phyloP scores from a whole-genome alignment of 2,113 vertebrate species.

The Corythornis cristatus region DNA sequence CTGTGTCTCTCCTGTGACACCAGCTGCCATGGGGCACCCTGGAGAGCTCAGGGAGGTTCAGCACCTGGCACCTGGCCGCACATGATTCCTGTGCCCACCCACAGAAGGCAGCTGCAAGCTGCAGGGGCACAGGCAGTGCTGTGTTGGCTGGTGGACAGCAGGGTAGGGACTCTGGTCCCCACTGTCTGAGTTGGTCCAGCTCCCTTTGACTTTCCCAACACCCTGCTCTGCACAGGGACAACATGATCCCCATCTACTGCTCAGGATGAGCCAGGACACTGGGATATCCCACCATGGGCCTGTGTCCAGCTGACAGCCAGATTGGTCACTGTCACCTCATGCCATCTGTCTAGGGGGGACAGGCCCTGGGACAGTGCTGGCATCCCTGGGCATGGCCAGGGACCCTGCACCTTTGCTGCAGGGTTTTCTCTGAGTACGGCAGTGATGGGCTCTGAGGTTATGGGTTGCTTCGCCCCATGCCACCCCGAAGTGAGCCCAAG shows the following conservation, averaged over 20 bases:
- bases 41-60: background rate
- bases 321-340: background rate
- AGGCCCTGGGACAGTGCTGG: background rate
- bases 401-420: background rate
- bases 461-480: fast-evolving
- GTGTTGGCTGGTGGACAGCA: background rate
- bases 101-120: background rate
- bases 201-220: background rate
- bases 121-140: background rate
- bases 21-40: background rate
- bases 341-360: background rate
- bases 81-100: fast-evolving
- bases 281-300: background rate
- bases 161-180: background rate
- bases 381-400: fast-evolving
- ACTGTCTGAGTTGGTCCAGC: background rate
- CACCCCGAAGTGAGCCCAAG: fast-evolving
- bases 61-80: fast-evolving
- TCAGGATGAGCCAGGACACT: background rate
- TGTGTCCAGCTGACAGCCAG: background rate
- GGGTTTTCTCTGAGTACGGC: background rate
- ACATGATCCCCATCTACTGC: fast-evolving
- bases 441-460: fast-evolving
- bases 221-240: background rate
- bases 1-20: background rate